Conservation (phyloP, 2,113 vertebrate species). For the rabbit (Oryctolagus cuniculus) region DNA sequence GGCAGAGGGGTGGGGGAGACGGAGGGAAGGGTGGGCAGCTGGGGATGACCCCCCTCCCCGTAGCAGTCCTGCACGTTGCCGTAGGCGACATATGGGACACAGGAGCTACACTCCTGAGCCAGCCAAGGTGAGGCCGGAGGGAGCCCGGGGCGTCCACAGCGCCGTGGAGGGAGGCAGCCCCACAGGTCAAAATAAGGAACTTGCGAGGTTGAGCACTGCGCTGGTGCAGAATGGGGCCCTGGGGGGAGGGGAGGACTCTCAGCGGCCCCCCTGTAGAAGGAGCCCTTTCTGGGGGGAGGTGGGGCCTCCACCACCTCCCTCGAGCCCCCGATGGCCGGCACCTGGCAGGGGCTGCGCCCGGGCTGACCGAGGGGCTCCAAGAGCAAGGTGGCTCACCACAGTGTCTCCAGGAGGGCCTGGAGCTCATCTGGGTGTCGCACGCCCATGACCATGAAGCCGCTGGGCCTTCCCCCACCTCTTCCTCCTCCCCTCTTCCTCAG, state of each 20-base stretch:
- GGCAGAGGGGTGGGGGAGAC: neutral
- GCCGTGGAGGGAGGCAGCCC: neutral
- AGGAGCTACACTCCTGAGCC: neutral
- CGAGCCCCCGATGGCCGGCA: neutral
- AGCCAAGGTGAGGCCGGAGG: neutral
- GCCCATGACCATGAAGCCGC: neutral
- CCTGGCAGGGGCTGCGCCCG: neutral
- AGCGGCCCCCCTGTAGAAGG: neutral
- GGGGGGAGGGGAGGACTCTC: neutral
- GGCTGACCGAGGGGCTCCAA: neutral
- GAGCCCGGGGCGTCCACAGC: neutral
- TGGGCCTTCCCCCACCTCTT: neutral
- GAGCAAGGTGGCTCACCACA: neutral
- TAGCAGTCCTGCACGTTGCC: neutral
- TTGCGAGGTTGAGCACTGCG: neutral
- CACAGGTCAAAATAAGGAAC: conserved; percentile 74
- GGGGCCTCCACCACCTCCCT: neutral
- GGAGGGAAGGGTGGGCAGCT: neutral
- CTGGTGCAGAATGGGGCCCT: neutral
- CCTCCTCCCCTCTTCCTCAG: neutral
- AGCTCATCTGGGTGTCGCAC: neutral
- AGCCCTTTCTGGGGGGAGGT: neutral
- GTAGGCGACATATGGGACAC: no score
- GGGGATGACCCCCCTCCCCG: neutral
- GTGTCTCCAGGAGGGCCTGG: neutral